Conservation (phyloP, 2,888 invertebrate genomes). For the Cephonodes hylas region DNA sequence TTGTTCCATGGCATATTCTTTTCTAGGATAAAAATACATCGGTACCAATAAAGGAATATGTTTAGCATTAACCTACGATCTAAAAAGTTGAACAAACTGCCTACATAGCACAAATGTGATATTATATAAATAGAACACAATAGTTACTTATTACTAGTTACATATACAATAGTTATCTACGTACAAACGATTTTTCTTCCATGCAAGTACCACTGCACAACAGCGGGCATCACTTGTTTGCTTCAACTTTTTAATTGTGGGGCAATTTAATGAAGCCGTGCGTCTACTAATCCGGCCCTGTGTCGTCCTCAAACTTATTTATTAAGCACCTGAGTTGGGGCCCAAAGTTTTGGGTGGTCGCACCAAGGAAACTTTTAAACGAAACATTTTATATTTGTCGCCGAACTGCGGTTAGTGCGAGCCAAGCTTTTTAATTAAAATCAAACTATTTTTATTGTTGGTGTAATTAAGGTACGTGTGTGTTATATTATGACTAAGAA, state of each 20-base stretch:
- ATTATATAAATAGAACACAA: too few species aligned
- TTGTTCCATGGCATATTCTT: too few species aligned
- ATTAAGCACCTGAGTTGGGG: slow-evolving; percentile 19
- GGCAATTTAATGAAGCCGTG: slow-evolving; percentile 3
- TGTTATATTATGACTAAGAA: too few species aligned
- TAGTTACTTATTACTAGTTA: too few species aligned
- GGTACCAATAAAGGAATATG: too few species aligned
- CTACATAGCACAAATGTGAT: too few species aligned
- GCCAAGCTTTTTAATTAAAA: slow-evolving; percentile 10
- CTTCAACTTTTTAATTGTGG: slow-evolving; percentile 6
- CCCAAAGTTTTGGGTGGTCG: slow-evolving; percentile 10
- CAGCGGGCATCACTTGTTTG: background rate
- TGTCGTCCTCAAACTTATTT: slow-evolving; percentile 17
- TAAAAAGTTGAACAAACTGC: too few species aligned
- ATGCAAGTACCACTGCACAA: background rate
- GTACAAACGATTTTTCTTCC: background rate
- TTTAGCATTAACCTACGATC: too few species aligned
- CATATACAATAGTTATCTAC: background rate
- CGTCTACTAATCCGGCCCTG: slow-evolving; percentile 2
- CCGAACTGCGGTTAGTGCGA: background rate
- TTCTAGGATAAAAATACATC: too few species aligned
- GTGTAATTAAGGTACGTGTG: background rate
- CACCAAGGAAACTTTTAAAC: slow-evolving; percentile 2
- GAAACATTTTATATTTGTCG: slow-evolving; percentile 2
- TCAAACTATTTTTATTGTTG: slow-evolving; percentile 3